Conservation (phyloP, 2,113 vertebrate species). For the Chloebia gouldiae region DNA sequence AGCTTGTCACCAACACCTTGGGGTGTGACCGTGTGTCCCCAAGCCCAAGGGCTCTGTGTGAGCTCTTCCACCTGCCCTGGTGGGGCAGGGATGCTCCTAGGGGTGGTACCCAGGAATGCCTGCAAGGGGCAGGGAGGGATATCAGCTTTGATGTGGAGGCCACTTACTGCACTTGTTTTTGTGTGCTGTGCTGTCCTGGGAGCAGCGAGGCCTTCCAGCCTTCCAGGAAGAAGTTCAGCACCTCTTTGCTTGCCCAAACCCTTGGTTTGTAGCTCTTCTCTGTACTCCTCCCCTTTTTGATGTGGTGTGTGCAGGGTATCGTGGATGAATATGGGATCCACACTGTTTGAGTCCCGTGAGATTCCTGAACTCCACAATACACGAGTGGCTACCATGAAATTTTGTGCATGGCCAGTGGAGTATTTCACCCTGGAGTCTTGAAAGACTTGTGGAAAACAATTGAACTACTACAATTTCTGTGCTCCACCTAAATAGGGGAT, state of each 20-base stretch:
- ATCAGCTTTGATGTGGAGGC: fast-evolving
- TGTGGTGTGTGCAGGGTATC: fast-evolving
- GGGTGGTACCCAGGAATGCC: not conserved
- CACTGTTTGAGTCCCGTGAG: fast-evolving
- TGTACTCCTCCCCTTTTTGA: not conserved
- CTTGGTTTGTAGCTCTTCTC: not conserved
- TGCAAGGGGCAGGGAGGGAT: not conserved
- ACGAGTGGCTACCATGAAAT: fast-evolving
- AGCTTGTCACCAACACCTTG: fast-evolving
- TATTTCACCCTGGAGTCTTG: not conserved
- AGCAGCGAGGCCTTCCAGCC: not conserved
- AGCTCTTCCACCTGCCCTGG: not conserved
- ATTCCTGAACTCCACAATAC: not conserved
- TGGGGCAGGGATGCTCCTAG: not conserved
- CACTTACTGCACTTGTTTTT: not conserved
- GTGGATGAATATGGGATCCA: not conserved
- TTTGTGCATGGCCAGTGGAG: not conserved
- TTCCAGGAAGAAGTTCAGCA: not conserved
- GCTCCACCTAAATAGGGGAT: not conserved
- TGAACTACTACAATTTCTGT: not conserved
- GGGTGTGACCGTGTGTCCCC: not conserved
- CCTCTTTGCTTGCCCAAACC: not conserved
- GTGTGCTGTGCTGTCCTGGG: not conserved
- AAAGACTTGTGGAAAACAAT: not conserved
- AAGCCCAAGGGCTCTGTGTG: fast-evolving